Percentiles rank a stretch among this genome's conserved stretches.
phyloP scores from a whole-genome alignment of 2,888 invertebrate species.

The Drosophila rellima region DNA sequence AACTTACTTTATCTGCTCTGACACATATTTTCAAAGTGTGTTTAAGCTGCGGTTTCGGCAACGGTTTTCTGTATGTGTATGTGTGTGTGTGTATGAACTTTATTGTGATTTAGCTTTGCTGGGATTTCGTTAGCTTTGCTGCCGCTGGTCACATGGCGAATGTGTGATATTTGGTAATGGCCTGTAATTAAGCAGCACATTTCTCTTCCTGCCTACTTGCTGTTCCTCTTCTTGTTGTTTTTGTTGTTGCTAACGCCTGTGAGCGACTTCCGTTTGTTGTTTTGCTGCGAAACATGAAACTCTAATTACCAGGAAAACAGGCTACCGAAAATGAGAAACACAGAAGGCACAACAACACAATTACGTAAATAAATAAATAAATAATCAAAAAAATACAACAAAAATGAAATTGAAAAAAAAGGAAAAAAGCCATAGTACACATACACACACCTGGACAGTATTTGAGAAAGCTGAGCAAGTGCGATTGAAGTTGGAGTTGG shows the following conservation, averaged over 20 bases:
- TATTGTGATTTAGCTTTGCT: slow-evolving; percentile 47
- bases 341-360: slow-evolving; percentile 2
- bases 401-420: background rate
- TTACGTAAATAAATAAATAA: slow-evolving; percentile 6
- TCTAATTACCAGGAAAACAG: slow-evolving; percentile 72
- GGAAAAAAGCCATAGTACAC: background rate
- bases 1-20: too few relatives aligned
- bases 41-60: slow-evolving; percentile 1
- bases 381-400: slow-evolving; percentile 1
- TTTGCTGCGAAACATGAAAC: slow-evolving; percentile 72
- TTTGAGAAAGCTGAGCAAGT: slow-evolving; percentile 21
- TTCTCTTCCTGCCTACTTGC: slow-evolving; percentile 29
- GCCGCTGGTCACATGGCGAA: slow-evolving; percentile 65
- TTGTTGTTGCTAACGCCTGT: slow-evolving; percentile 52
- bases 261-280: slow-evolving; percentile 69
- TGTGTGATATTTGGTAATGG: slow-evolving; percentile 79
- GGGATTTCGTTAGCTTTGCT: slow-evolving; percentile 30
- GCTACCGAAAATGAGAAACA: slow-evolving; percentile 28
- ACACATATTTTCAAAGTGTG: too few relatives aligned
- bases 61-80: background rate
- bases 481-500: background rate
- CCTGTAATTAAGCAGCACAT: slow-evolving; percentile 75
- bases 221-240: slow-evolving; percentile 5
- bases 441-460: slow-evolving; percentile 33
- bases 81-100: slow-evolving; percentile 7